Evolutionary conservation across 2,113 vertebrate species (phyloP), one percentile per base, ranked within the genome.

Genomic region (Phoenicopterus ruber): DNA sequence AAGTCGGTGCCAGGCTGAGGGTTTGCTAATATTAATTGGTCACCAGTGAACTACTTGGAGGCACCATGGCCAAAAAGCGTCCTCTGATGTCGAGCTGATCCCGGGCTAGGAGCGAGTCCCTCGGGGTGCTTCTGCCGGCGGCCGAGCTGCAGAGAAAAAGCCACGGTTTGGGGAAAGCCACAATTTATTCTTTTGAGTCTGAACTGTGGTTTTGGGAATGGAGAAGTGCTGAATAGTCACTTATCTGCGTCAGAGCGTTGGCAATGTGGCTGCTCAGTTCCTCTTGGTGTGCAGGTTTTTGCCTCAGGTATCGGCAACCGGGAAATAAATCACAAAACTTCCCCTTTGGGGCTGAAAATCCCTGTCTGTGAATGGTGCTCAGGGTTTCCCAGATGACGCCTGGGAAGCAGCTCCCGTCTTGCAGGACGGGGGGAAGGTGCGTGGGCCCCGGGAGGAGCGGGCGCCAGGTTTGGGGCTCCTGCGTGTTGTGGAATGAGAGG

Each of bases 31-130:
- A 7, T 29, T 36, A 66, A 74, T 2, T 29, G 22, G 5, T 4
- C 7, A 7, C 25, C 0, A 0, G 14, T 17, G n/a, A 71, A 14
- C 29, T 55, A 2, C 17, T 38, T 18, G 9, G 32, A 71, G 38
- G 28, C 2, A 11, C 38, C 21, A 1, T 4, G 26, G 29, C 3
- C 10, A 32, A 46, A 80, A 85, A 36, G 7, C 4, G 10, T 31
- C 22, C 19, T 25, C 18, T 22, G 25, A 36, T 28, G 32, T 12
- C 3, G 4, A 73, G 20, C 5, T 67, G 19, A 46, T 67, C 44
- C 34, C 0, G 0, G 11, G 2, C 1, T 29, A 15, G 49, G 31
- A 59, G 21, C 3, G 12, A 34, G 34, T 29, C 40, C 26, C 32
- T 85, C 0, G 0, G 10, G 14, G 47, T 9, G 40, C 36, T 42